Conservation (phyloP, 2,888 invertebrate species). For the Coenonympha glycerion region DNA sequence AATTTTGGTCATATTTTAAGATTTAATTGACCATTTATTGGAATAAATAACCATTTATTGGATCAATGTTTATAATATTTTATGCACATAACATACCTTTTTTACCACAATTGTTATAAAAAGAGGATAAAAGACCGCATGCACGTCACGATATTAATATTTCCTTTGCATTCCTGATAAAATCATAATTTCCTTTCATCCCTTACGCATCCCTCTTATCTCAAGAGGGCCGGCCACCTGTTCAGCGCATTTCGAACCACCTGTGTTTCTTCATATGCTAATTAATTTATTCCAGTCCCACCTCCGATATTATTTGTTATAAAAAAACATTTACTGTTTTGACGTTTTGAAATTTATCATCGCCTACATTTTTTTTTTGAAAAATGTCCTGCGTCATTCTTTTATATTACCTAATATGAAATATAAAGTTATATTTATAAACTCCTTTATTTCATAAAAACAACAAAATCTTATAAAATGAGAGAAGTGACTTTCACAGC, state of each 20-base stretch:
- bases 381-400: neutral
- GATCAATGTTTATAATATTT: too few relatives aligned
- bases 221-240: conserved; percentile 45
- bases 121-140: neutral
- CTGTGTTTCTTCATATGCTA: conserved; percentile 27
- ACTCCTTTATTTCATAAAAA: too few relatives aligned
- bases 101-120: neutral
- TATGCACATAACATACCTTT: neutral
- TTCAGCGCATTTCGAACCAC: conserved; percentile 33
- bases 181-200: conserved; percentile 40
- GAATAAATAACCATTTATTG: too few relatives aligned
- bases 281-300: conserved; percentile 18
- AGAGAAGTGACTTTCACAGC: too few relatives aligned
- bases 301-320: neutral
- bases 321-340: neutral
- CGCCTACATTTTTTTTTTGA: neutral
- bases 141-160: conserved; percentile 20
- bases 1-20: too few relatives aligned
- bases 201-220: conserved; percentile 36
- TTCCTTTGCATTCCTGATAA: conserved; percentile 20
- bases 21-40: too few relatives aligned
- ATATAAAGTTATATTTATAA: too few relatives aligned
- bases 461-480: too few relatives aligned
- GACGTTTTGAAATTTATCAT: neutral
- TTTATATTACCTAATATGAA: conserved; percentile 1